Base-by-base conservation (phyloP, 2,888 invertebrate species). In the Operophtera brumata region DNA sequence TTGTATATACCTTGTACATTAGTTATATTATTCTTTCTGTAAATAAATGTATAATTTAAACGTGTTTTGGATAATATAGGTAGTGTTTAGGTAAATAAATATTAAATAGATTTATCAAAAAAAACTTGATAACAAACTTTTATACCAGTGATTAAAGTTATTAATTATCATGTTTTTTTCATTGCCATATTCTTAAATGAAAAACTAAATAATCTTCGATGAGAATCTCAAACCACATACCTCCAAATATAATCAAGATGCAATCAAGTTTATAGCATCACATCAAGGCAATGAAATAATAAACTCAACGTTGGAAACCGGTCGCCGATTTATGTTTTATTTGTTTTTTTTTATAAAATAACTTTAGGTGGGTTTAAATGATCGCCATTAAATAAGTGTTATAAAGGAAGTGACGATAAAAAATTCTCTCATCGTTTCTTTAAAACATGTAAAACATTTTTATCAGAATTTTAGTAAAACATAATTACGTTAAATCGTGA, bases 191-290 rank as follows among this genome's bases (percentile, higher is more conserved):
- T n/a, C n/a, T n/a, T n/a, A n/a, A n/a, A n/a, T n/a, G n/a, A n/a
- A n/a, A n/a, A 20, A 20, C 20, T 20, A 20, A 20, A 20, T 20
- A 20, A 20, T 20, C 20, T 20, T 20, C 20, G 20, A 20, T 20
- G 20, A 7, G 20, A 42, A 42, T 52, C 28, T 41, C 11, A 28
- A 39, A 40, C 20, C 43, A 30, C 9, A 30, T 30, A 32, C 20
- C 43, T 43, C 35, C 32, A 50, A 32, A 47, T 53, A 49, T 53
- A 39, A 66, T 70, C 56, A 59, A 61, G 67, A 72, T 72, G 55
- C 42, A 65, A 77, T 73, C 72, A 69, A 59, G 66, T 67, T 73
- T 68, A 20, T 20, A 20, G 20, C 20, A 20, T 20, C 67, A 73
- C 67, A 63, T 59, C 61, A 43, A 39, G 28, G 35, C 40, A 57